Evolutionary conservation across 1,140 invertebrate species (phyloP), one percentile per base, ranked within the genome.

Genomic region (Pseudobourletiella spinata): DNA sequence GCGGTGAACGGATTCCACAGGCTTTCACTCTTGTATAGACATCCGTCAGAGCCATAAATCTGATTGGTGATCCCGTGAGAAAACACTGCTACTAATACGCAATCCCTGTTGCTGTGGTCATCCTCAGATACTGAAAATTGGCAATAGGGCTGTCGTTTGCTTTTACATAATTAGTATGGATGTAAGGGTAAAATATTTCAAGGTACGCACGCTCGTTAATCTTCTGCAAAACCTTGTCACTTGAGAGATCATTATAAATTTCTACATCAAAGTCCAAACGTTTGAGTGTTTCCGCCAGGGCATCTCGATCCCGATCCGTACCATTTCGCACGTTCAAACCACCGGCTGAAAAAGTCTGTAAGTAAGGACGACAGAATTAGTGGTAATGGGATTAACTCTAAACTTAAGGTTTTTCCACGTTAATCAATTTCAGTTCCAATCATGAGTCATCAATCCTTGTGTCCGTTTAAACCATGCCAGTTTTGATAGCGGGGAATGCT

Each of bases 11-110:
- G 80, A 35, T 83, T 80, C 83, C 91, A 91, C 32, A 98, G 77
- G 56, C 80, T 78, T 48, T 94, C 86, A 50, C 87, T 81, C 72
- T 89, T 89, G 72, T 90, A 92, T 32, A 84, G 80, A n/a, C 32
- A 11, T 22, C 81, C 82, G 76, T 98, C 91, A 71, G 84, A 86
- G 16, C 90, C 90, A 76, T 92, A 95, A 16, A 97, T 75, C 62
- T 87, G 79, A 15, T 89, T 90, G 59, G 88, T 76, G 72, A 94
- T 89, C 29, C 95, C 94, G 75, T 98, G 94, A 61, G 87, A 87
- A 44, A 97, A 76, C 32, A 97, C 86, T 39, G 86, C 84, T 62
- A 91, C 77, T 0, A 88, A 72, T 58, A 95, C 76, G 67, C 88
- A 91, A 72, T 94, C 90, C 70, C 83, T 77, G 29, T 89, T 78